phyloP scores from a whole-genome alignment of 2,113 vertebrate genomes.

The Circaetus gallicus region DNA sequence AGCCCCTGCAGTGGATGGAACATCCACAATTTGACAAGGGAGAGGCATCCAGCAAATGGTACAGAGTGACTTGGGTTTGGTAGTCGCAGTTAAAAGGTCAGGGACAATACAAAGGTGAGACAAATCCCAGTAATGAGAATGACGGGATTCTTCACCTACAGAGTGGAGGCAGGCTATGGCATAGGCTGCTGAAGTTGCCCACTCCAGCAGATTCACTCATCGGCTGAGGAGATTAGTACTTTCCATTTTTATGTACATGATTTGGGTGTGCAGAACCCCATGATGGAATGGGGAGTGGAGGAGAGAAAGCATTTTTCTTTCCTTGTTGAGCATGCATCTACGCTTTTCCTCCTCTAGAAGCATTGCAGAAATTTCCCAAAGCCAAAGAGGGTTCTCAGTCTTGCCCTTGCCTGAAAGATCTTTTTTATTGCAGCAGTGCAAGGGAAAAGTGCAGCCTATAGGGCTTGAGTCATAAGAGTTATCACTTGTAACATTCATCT shows the following conservation, averaged over 20 bases:
- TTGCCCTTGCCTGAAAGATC: neutral
- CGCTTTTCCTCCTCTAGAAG: neutral
- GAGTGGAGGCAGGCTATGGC: neutral
- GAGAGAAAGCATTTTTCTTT: neutral
- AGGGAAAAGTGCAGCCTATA: neutral
- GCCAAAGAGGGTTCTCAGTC: neutral
- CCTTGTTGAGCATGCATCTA: neutral
- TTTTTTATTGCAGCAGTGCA: neutral
- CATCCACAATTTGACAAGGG: neutral
- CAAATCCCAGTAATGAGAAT: neutral
- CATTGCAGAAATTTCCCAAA: neutral
- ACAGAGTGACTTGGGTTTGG: neutral
- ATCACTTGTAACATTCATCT: neutral
- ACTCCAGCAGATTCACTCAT: neutral
- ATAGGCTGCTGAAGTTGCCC: neutral
- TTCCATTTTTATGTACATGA: neutral
- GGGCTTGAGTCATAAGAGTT: neutral
- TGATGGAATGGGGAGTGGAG: neutral
- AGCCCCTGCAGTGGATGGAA: rapidly evolving
- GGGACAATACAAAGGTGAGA: neutral
- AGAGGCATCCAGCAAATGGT: neutral
- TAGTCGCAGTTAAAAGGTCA: neutral
- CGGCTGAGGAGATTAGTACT: neutral
- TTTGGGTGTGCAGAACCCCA: neutral
- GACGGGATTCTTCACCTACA: neutral